phyloP scores from a whole-genome alignment of 2,888 invertebrate species.

The Lasioglossum calceatum region DNA sequence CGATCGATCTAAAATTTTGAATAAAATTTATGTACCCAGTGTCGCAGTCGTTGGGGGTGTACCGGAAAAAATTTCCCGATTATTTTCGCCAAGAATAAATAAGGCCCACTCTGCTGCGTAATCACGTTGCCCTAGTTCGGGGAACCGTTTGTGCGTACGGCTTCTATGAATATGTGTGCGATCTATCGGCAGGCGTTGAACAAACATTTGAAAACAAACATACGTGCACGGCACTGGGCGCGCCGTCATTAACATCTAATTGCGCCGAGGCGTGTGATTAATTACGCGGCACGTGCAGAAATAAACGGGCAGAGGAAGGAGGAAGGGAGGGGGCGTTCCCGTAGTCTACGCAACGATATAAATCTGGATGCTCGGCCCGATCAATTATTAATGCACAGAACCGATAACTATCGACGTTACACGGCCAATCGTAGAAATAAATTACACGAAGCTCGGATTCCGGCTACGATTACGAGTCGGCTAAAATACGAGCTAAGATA shows the following conservation, averaged over 20 bases:
- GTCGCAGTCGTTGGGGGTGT: no score
- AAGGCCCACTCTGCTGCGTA: no score
- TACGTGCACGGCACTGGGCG: conserved; percentile 11
- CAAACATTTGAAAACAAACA: conserved; percentile 26
- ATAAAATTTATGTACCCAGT: no score
- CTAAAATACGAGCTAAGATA: conserved; percentile 39
- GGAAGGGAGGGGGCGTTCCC: not conserved
- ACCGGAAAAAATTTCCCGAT: no score
- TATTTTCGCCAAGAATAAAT: no score
- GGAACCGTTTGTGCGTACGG: not conserved
- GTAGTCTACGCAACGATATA: not conserved
- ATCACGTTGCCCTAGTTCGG: not conserved
- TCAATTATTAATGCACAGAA: conserved; percentile 29
- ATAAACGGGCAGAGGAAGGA: not conserved
- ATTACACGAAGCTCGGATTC: conserved; percentile 23
- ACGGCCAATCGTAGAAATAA: conserved; percentile 20
- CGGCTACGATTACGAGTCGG: conserved; percentile 1
- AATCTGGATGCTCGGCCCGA: conserved; percentile 3
- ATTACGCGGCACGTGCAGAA: conserved; percentile 16
- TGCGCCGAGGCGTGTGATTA: conserved; percentile 9
- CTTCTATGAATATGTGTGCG: not conserved
- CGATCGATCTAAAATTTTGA: no score
- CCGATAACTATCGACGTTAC: conserved; percentile 14
- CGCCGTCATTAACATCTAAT: conserved; percentile 38
- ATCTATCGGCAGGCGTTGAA: not conserved